Evolutionary conservation across 2,797 vertebrate species (phyloP).

Genomic region (Cossypha dichroa): DNA sequence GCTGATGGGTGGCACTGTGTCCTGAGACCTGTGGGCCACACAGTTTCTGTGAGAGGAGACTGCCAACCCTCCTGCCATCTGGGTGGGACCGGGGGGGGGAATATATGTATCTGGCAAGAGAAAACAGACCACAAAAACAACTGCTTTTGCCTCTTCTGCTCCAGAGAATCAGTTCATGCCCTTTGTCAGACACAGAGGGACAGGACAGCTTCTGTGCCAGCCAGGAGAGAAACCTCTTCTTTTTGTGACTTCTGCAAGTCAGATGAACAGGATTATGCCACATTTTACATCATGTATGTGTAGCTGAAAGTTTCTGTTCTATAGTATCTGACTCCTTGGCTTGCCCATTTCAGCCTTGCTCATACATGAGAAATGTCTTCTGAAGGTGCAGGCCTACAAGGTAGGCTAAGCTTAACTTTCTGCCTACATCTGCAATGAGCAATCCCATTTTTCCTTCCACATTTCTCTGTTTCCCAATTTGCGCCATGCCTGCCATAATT

Average conservation of each 20-base stretch:
- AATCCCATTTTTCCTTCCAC: background rate
- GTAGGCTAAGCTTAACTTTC: background rate
- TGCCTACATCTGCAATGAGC: background rate
- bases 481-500: background rate
- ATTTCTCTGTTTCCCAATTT: background rate
- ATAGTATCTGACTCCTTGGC: background rate
- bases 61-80: background rate
- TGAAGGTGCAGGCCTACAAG: rapidly evolving
- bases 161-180: background rate
- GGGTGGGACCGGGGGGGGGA: rapidly evolving
- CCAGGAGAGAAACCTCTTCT: background rate
- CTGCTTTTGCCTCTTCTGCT: background rate
- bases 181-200: background rate
- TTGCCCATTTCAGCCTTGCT: background rate
- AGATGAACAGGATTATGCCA: rapidly evolving
- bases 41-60: background rate
- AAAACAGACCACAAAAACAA: background rate
- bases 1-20: background rate
- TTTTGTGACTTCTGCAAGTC: background rate
- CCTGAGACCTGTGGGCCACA: rapidly evolving
- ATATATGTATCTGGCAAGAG: background rate
- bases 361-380: rapidly evolving
- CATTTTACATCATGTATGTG: rapidly evolving
- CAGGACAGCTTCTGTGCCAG: background rate
- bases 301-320: background rate